A percentile compares a stretch with the other conserved stretches of the same genome.
phyloP scores from a whole-genome alignment of 92 coral and sea anemone genomes.

The Zoanthus gigantus region DNA sequence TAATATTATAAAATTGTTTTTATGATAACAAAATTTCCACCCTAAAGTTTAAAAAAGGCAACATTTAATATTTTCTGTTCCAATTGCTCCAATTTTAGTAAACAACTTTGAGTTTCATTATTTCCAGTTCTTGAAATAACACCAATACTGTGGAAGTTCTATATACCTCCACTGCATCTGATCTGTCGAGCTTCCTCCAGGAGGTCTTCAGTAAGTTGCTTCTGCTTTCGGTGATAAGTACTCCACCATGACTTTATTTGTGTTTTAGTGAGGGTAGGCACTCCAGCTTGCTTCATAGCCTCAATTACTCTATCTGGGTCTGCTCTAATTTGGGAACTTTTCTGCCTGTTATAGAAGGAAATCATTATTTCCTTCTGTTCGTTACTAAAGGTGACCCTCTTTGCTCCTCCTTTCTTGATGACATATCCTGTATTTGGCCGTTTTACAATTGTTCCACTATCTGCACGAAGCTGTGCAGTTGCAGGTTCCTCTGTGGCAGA shows the following conservation, averaged over 20 bases:
- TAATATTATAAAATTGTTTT: neutral
- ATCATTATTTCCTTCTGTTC: conserved; percentile 62
- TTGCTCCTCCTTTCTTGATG: conserved; percentile 44
- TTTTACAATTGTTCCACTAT: neutral
- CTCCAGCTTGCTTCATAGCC: conserved; percentile 59
- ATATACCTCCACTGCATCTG: neutral
- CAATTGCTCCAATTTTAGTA: neutral
- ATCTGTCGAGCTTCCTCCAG: conserved; percentile 42
- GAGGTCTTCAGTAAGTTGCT: conserved; percentile 55
- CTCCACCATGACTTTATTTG: conserved; percentile 75
- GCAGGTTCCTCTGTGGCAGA: neutral
- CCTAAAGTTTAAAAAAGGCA: neutral
- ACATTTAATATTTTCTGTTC: neutral
- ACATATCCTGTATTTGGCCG: conserved; percentile 31
- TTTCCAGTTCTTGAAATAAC: conserved; percentile 2
- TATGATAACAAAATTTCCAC: neutral
- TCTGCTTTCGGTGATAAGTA: conserved; percentile 62
- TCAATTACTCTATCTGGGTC: conserved; percentile 43
- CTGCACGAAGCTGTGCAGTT: neutral
- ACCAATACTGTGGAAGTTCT: neutral
- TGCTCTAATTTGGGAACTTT: conserved; percentile 43
- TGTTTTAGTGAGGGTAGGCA: conserved; percentile 47
- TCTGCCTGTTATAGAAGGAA: conserved; percentile 51
- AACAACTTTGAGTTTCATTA: neutral
- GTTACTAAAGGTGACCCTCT: conserved; percentile 52